Evolutionary conservation across 2,888 invertebrate species (phyloP).

Genomic region (Belgica antarctica): DNA sequence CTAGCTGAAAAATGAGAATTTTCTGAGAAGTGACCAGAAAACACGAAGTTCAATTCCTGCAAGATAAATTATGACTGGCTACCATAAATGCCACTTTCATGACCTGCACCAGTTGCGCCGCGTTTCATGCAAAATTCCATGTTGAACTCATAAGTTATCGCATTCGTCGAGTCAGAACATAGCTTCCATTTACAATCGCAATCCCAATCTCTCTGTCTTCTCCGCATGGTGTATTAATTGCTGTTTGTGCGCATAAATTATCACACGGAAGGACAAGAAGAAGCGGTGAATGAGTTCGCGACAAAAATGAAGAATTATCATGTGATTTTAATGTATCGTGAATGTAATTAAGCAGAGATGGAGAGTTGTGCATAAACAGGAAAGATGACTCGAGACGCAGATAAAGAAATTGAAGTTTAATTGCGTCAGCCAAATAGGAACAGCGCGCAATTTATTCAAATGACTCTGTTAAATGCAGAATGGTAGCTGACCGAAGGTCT

Average conservation of each 20-base stretch:
- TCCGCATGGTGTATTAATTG: slow-evolving; percentile 11
- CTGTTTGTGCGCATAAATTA: slow-evolving; percentile 25
- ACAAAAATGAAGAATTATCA: slow-evolving; percentile 33
- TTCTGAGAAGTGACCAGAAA: too few relatives aligned
- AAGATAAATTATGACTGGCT: too few relatives aligned
- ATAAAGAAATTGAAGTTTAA: slow-evolving; percentile 23
- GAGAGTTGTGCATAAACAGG: not conserved
- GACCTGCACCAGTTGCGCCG: too few relatives aligned
- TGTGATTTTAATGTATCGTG: not conserved
- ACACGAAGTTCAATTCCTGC: too few relatives aligned
- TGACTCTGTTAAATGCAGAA: slow-evolving; percentile 25
- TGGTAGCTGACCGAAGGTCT: slow-evolving; percentile 29
- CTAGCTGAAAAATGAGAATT: too few relatives aligned
- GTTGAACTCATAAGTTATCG: slow-evolving; percentile 19
- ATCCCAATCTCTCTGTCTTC: slow-evolving; percentile 17
- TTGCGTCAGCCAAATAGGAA: not conserved
- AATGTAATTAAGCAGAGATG: not conserved
- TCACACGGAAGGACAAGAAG: not conserved
- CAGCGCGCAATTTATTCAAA: slow-evolving; percentile 20
- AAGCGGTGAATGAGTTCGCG: not conserved
- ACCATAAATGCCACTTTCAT: too few relatives aligned
- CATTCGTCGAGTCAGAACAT: slow-evolving; percentile 10
- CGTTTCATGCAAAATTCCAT: too few relatives aligned
- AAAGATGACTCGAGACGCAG: not conserved
- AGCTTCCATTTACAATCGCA: slow-evolving; percentile 6